A percentile compares a stretch with the other conserved stretches of the same genome.
phyloP scores from a whole-genome alignment of 2,797 vertebrate genomes.

The Ceyx erithaca region DNA sequence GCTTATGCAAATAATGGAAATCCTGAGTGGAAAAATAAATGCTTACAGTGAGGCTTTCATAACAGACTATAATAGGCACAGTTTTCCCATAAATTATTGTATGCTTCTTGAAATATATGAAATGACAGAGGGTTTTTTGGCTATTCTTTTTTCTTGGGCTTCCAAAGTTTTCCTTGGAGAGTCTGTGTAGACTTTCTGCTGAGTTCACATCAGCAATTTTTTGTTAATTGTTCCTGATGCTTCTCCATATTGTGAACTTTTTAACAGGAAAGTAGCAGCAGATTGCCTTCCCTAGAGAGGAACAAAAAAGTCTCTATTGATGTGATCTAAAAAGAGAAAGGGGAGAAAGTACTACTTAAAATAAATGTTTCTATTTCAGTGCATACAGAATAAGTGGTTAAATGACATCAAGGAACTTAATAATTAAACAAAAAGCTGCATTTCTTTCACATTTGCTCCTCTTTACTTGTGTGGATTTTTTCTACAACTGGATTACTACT shows the following conservation, averaged over 20 bases:
- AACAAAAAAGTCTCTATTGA: constrained; percentile 1
- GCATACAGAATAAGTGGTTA: background rate
- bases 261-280: constrained; percentile 57
- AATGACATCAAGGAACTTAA: background rate
- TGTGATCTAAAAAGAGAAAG: constrained; percentile 54
- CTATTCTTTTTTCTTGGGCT: constrained; percentile 3
- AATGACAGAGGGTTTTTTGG: background rate
- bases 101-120: constrained; percentile 30
- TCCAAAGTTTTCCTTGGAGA: constrained; percentile 62
- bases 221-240: constrained; percentile 71
- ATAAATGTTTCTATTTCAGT: constrained; percentile 6
- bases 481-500: background rate
- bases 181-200: constrained; percentile 32
- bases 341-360: constrained; percentile 13
- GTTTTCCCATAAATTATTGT: constrained; percentile 41
- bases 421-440: background rate
- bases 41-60: constrained; percentile 6
- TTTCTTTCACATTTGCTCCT: constrained; percentile 2
- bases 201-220: constrained; percentile 50
- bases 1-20: constrained; percentile 40
- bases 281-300: constrained; percentile 53
- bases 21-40: background rate
- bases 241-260: constrained; percentile 70
- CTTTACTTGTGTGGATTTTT: background rate
- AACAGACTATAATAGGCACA: background rate